Evolutionary conservation across 2,888 invertebrate genomes (phyloP).

Genomic region (Phrixothrix hirtus): DNA sequence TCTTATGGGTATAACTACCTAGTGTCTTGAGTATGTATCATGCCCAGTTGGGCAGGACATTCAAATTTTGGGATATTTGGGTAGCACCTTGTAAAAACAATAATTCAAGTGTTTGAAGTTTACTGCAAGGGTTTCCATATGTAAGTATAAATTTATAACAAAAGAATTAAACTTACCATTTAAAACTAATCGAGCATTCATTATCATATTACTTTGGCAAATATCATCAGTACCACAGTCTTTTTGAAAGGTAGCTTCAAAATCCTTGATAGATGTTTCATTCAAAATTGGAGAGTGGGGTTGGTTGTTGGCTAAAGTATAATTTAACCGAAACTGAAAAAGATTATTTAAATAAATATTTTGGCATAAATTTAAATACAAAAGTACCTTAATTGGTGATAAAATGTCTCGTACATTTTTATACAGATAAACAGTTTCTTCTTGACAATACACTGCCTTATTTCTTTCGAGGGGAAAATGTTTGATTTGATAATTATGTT

Average conservation of each 20-base stretch:
- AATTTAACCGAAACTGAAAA: conserved; percentile 75
- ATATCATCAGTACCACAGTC: conserved; percentile 88
- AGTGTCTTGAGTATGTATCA: too few relatives aligned
- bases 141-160: too few relatives aligned
- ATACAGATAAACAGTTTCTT: conserved; percentile 82
- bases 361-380: conserved; percentile 21
- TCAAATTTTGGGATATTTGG: too few relatives aligned
- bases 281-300: conserved; percentile 86
- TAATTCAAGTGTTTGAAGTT: too few relatives aligned
- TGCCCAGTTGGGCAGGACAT: too few relatives aligned
- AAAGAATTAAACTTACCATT: conserved; percentile 44
- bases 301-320: conserved; percentile 74
- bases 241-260: conserved; percentile 86
- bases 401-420: conserved; percentile 87
- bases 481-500: conserved; percentile 42
- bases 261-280: conserved; percentile 77
- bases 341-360: conserved; percentile 4
- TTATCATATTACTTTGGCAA: conserved; percentile 80
- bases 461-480: conserved; percentile 16
- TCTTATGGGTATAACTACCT: too few relatives aligned
- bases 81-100: too few relatives aligned
- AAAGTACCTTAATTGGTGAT: conserved; percentile 78
- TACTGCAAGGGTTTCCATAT: too few relatives aligned
- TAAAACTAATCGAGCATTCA: conserved; percentile 63
- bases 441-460: conserved; percentile 60